These are phyloP conservation scores for Nymphalis io DNA, from an alignment of 1,140 invertebrate genomes.

Conservation along the genomic window DNA sequence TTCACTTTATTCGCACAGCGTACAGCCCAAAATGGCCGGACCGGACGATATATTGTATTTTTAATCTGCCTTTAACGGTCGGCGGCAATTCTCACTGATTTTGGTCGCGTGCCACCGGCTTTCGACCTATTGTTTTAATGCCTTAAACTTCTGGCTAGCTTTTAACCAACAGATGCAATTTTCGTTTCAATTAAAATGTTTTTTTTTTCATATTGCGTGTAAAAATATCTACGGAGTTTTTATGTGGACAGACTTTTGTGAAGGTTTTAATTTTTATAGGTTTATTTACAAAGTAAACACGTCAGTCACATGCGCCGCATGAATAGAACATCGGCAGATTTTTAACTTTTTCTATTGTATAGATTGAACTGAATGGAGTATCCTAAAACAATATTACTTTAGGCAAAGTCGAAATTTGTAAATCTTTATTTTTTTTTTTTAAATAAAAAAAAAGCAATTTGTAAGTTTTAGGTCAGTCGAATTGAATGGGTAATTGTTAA, in stretches of 20 bases:
- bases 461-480: too few species aligned
- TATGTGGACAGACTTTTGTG: background rate
- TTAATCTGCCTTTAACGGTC: conserved; percentile 31
- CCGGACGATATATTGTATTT: conserved; percentile 11
- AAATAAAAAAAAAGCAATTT: too few species aligned
- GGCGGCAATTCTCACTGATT: conserved; percentile 30
- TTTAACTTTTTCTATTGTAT: conserved; percentile 17
- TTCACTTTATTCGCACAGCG: conserved; percentile 7
- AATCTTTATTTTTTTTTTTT: background rate
- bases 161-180: conserved; percentile 3
- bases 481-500: too few species aligned
- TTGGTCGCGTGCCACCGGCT: conserved; percentile 62
- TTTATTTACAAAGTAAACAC: conserved; percentile 4
- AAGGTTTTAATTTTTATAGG: background rate
- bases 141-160: conserved; percentile 21
- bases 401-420: background rate
- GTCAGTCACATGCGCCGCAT: background rate
- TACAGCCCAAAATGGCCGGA: conserved; percentile 15
- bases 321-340: conserved; percentile 17
- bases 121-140: conserved; percentile 44
- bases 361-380: background rate
- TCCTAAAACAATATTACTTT: conserved; percentile 8
- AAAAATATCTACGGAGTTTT: background rate
- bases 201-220: background rate
- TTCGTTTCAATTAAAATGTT: background rate